These are phyloP conservation scores for Mycalesis mineus DNA, from an alignment of 2,888 invertebrate genomes.

Conservation along the genomic window DNA sequence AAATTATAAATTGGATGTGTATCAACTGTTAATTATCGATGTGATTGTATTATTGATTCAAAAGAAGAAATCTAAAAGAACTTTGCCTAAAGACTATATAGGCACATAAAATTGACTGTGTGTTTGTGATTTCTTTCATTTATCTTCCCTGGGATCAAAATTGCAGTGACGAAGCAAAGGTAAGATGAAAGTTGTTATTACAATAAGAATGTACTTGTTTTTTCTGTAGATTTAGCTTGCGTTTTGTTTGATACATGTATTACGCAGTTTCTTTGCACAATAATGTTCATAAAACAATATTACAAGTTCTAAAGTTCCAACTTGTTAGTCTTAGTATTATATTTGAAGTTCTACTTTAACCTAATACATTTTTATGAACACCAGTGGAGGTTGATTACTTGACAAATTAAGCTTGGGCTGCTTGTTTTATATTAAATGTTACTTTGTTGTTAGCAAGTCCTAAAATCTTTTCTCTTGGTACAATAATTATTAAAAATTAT, in stretches of 20 bases:
- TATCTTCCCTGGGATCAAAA: not conserved
- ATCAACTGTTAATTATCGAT: constrained; percentile 8
- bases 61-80: not conserved
- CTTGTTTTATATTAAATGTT: not conserved
- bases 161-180: not conserved
- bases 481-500: too few species aligned
- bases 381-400: not conserved
- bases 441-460: too few species aligned
- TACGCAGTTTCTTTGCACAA: not conserved
- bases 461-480: too few species aligned
- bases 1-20: not conserved
- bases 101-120: not conserved
- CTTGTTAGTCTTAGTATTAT: not conserved
- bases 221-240: not conserved
- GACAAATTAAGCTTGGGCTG: not conserved
- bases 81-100: not conserved
- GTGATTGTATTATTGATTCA: constrained; percentile 12
- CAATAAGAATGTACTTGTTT: not conserved
- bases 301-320: not conserved
- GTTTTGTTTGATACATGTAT: not conserved
- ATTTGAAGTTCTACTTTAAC: not conserved
- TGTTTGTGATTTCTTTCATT: not conserved
- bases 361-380: not conserved
- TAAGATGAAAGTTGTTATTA: constrained; percentile 4
- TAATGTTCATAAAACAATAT: not conserved